Evolutionary conservation across 2,113 vertebrate genomes (phyloP).

Genomic region (Mesoclemmys tuberculata): DNA sequence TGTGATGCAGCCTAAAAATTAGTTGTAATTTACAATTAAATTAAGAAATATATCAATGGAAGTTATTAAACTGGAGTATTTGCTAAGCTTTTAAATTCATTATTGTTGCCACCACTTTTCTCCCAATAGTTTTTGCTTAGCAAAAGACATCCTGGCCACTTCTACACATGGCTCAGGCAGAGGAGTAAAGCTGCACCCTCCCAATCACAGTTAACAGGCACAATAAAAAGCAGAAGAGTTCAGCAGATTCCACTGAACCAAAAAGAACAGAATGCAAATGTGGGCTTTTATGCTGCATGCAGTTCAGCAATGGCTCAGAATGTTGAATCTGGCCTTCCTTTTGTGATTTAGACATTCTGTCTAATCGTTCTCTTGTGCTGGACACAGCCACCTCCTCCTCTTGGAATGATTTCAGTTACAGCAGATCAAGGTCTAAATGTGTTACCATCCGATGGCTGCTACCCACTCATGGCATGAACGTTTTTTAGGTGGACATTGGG

Average conservation of each 20-base stretch:
- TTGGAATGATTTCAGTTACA: background rate
- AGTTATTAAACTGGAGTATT: background rate
- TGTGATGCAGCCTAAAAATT: background rate
- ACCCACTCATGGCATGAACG: background rate
- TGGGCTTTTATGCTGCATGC: background rate
- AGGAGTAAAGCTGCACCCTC: background rate
- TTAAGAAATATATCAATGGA: background rate
- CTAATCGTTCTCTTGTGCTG: background rate
- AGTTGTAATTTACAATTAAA: background rate
- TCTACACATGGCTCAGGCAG: background rate
- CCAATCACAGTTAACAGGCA: background rate
- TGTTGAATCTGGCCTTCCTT: background rate
- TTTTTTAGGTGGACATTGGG: background rate
- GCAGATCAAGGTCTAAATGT: background rate
- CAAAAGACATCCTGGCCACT: background rate
- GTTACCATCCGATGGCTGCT: background rate
- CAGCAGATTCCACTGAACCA: background rate
- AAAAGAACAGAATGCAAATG: slow-evolving; percentile 19
- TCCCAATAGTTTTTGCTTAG: background rate
- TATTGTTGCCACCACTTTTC: background rate
- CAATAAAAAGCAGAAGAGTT: background rate
- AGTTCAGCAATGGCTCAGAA: background rate
- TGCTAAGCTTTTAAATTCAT: background rate
- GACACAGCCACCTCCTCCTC: background rate
- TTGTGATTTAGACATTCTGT: background rate